Evolutionary conservation across 2,797 vertebrate genomes (phyloP).

Genomic region (Lates japonicus): DNA sequence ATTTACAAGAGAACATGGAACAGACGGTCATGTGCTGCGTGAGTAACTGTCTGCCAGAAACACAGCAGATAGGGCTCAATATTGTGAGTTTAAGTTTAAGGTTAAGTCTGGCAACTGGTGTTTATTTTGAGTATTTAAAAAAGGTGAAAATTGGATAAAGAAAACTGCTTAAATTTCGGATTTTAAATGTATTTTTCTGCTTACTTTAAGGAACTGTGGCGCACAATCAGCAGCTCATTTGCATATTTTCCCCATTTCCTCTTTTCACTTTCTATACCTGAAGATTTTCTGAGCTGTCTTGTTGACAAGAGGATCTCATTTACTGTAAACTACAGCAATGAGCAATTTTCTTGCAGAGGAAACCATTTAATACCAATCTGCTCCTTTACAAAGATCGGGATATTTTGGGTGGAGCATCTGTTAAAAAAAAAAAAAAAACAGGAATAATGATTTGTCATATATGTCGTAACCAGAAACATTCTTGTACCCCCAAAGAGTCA

Average conservation of each 20-base stretch:
- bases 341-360: background rate
- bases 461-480: background rate
- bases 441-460: background rate
- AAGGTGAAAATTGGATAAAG: background rate
- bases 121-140: background rate
- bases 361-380: background rate
- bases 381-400: background rate
- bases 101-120: background rate
- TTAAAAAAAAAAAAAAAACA: background rate
- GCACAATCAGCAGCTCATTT: conserved; percentile 1
- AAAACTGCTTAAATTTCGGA: background rate
- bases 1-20: conserved; percentile 24
- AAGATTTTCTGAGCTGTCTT: background rate
- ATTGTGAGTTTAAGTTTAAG: background rate
- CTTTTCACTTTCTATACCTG: background rate
- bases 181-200: background rate
- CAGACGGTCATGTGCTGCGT: background rate
- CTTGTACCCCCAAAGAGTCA: background rate
- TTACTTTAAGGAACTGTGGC: background rate
- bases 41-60: background rate
- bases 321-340: background rate
- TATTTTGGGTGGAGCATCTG: background rate
- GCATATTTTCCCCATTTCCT: background rate
- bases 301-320: conserved; percentile 11
- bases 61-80: background rate